phyloP scores from a whole-genome alignment of 2,888 invertebrate species.

The Sisyra terminalis region DNA sequence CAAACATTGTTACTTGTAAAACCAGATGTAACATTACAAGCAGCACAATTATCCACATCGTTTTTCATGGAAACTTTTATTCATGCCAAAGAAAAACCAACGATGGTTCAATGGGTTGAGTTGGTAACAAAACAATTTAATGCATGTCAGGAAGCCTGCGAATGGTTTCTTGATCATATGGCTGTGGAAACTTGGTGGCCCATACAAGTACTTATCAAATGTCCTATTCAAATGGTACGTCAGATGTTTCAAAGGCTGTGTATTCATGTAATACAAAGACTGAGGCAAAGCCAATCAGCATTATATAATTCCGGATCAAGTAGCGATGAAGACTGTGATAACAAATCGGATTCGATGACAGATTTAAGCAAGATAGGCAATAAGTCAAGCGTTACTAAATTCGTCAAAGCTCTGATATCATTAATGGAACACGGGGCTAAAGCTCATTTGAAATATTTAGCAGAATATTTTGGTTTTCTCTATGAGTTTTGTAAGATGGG shows the following conservation, averaged over 20 bases:
- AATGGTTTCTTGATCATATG: conserved; percentile 90
- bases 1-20: conserved; percentile 66
- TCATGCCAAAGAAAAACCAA: conserved; percentile 94
- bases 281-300: conserved; percentile 42
- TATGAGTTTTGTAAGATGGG: conserved; percentile 93
- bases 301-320: conserved; percentile 33
- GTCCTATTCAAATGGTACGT: conserved; percentile 91
- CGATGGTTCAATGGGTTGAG: conserved; percentile 95
- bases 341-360: conserved; percentile 33
- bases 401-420: conserved; percentile 74
- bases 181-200: conserved; percentile 92
- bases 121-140: conserved; percentile 88
- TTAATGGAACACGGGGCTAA: conserved; percentile 81
- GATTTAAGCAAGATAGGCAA: conserved; percentile 42
- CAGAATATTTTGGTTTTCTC: conserved; percentile 83
- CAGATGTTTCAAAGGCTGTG: conserved; percentile 94
- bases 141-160: conserved; percentile 72
- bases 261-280: conserved; percentile 84
- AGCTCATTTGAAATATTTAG: conserved; percentile 70
- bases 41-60: conserved; percentile 77
- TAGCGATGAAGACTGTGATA: conserved; percentile 29
- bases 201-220: conserved; percentile 78
- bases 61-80: conserved; percentile 95
- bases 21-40: conserved; percentile 68
- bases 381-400: conserved; percentile 80